Percentiles rank a stretch among this genome's conserved stretches.
phyloP scores from a whole-genome alignment of 2,797 vertebrate species.

The Telmatherina bonti region DNA sequence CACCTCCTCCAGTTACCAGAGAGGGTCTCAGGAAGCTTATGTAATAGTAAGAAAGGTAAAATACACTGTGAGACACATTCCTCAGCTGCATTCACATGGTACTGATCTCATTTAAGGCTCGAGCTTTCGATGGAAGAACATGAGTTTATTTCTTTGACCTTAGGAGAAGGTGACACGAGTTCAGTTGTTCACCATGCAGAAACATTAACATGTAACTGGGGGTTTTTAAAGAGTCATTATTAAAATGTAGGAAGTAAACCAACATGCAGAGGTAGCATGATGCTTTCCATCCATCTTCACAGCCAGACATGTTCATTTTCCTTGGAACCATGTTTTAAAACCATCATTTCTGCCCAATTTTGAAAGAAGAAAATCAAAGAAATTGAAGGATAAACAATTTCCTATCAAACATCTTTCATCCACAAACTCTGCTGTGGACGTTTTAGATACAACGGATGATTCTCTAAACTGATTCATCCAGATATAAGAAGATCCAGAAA shows the following conservation, averaged over 20 bases:
- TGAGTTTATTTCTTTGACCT: constrained; percentile 47
- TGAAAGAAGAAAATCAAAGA: no score
- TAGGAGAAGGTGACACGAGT: constrained; percentile 25
- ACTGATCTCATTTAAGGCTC: constrained; percentile 54
- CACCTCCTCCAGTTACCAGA: constrained; percentile 18
- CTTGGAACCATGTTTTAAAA: background rate
- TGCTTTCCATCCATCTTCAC: no score
- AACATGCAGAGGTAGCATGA: no score
- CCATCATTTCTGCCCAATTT: background rate
- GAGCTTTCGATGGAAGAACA: constrained; percentile 47
- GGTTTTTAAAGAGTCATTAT: constrained; percentile 31
- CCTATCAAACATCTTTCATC: no score
- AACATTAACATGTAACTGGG: constrained; percentile 5
- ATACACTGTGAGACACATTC: constrained; percentile 53
- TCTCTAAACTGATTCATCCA: no score
- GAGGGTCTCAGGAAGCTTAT: constrained; percentile 54
- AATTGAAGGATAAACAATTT: no score
- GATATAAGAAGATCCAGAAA: no score
- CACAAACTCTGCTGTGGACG: no score
- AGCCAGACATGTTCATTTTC: no score
- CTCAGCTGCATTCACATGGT: constrained; percentile 35
- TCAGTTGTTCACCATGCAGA: constrained; percentile 38
- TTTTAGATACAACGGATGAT: no score
- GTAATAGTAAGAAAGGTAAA: constrained; percentile 64
- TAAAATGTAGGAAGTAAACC: no score